These are phyloP conservation scores for Xyrichtys novacula DNA, from an alignment of 2,797 vertebrate species.

Conservation along the genomic window DNA sequence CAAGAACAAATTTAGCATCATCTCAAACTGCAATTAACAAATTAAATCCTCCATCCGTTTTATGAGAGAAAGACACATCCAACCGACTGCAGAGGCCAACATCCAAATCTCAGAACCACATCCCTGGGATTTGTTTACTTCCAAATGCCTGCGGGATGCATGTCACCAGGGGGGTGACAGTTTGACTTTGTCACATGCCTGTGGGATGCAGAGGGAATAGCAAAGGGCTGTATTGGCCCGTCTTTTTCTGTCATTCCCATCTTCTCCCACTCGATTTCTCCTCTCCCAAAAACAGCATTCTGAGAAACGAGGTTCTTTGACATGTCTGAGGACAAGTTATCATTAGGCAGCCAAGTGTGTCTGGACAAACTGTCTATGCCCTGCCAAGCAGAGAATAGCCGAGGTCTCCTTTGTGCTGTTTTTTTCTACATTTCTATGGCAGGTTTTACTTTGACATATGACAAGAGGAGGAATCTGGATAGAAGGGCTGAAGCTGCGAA, in stretches of 20 bases:
- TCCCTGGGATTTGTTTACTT: constrained; percentile 64
- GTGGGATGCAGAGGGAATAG: constrained; percentile 66
- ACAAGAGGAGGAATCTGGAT: constrained; percentile 10
- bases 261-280: constrained; percentile 51
- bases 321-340: constrained; percentile 66
- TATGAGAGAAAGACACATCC: constrained; percentile 12
- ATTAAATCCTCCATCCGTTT: background rate
- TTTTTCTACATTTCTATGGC: constrained; percentile 5
- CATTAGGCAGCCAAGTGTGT: constrained; percentile 64
- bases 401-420: background rate
- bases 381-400: constrained; percentile 46
- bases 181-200: constrained; percentile 77
- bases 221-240: constrained; percentile 68
- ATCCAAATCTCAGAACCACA: constrained; percentile 56
- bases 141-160: constrained; percentile 68
- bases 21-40: constrained; percentile 1
- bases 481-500: constrained; percentile 11
- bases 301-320: constrained; percentile 60
- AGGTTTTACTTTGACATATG: constrained; percentile 32
- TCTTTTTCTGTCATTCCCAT: constrained; percentile 65
- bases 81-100: constrained; percentile 22
- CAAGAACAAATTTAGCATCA: background rate
- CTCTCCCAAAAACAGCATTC: constrained; percentile 59
- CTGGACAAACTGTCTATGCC: constrained; percentile 52
- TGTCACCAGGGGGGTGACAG: constrained; percentile 73